Conservation (phyloP, 2,113 vertebrate species). For the Sturnus vulgaris region DNA sequence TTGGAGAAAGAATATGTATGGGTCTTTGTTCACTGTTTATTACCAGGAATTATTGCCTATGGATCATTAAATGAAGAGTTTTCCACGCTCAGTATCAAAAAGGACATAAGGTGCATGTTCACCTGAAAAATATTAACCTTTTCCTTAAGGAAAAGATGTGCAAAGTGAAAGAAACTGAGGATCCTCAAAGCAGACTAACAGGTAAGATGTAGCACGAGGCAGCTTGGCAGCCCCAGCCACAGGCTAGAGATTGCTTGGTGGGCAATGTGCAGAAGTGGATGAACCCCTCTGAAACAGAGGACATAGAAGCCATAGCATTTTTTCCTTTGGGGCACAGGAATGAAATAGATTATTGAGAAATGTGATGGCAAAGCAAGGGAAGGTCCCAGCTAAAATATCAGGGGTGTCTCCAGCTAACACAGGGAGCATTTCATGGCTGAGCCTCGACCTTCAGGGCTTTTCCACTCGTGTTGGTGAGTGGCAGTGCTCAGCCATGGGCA, state of each 20-base stretch:
- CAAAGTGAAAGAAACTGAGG: not conserved
- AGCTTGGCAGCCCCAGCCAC: not conserved
- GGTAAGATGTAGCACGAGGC: not conserved
- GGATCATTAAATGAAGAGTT: not conserved
- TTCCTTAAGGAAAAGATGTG: not conserved
- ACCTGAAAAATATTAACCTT: not conserved
- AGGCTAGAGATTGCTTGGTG: not conserved
- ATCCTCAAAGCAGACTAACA: not conserved
- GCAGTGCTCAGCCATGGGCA: not conserved
- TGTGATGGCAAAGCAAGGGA: not conserved
- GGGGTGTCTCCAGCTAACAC: not conserved
- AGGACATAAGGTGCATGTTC: not conserved
- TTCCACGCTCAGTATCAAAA: not conserved
- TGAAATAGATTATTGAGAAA: not conserved
- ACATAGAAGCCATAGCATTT: fast-evolving
- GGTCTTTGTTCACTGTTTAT: not conserved
- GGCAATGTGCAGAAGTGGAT: not conserved
- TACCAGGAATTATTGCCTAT: not conserved
- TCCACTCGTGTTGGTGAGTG: not conserved
- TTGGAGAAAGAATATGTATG: not conserved
- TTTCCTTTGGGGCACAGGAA: not conserved
- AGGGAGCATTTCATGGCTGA: not conserved
- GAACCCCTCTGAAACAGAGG: not conserved
- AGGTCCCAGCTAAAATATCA: not conserved
- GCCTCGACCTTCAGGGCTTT: not conserved